A percentile compares a stretch with the other conserved stretches of the same genome.
These are phyloP conservation scores for Epinephelus cyanopodus DNA, from an alignment of 2,113 vertebrate genomes.

Conservation along the genomic window DNA sequence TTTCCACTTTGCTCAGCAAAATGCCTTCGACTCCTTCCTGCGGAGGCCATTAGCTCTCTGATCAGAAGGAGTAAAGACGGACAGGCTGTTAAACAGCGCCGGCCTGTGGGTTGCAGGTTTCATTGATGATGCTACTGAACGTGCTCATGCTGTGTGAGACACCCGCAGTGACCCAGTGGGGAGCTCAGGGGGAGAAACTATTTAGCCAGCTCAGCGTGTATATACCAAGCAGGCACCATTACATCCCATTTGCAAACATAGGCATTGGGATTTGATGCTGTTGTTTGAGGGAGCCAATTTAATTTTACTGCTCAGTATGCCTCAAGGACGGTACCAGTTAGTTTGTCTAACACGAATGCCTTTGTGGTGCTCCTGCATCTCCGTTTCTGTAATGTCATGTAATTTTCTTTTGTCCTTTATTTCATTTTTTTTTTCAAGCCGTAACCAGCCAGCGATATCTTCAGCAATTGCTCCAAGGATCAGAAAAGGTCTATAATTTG, in stretches of 20 bases:
- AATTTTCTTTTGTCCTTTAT: slow-evolving; percentile 16
- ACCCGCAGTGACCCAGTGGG: slow-evolving; percentile 61
- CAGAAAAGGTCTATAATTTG: slow-evolving; percentile 12
- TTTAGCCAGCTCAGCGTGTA: slow-evolving; percentile 57
- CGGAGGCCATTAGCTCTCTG: slow-evolving; percentile 69
- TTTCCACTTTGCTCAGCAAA: slow-evolving; percentile 65
- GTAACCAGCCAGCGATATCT: slow-evolving; percentile 36
- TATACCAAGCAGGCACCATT: slow-evolving; percentile 57
- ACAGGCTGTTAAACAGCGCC: slow-evolving; percentile 57
- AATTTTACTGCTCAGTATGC: slow-evolving; percentile 58
- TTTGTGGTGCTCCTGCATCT: slow-evolving; percentile 14
- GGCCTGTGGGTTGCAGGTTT: slow-evolving; percentile 47
- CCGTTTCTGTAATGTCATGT: slow-evolving; percentile 7
- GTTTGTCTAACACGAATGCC: slow-evolving; percentile 26
- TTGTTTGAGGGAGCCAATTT: slow-evolving; percentile 62
- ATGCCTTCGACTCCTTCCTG: slow-evolving; percentile 52
- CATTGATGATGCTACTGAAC: slow-evolving; percentile 60
- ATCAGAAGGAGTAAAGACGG: slow-evolving; percentile 63
- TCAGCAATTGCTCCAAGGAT: background rate
- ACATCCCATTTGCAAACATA: slow-evolving; percentile 68
- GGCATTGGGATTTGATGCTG: slow-evolving; percentile 47
- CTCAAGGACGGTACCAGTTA: slow-evolving; percentile 51
- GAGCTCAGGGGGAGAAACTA: slow-evolving; percentile 42
- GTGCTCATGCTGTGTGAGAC: slow-evolving; percentile 60
- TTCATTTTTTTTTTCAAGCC: background rate